phyloP scores from a whole-genome alignment of 2,113 vertebrate genomes.

The Microtus ochrogaster region DNA sequence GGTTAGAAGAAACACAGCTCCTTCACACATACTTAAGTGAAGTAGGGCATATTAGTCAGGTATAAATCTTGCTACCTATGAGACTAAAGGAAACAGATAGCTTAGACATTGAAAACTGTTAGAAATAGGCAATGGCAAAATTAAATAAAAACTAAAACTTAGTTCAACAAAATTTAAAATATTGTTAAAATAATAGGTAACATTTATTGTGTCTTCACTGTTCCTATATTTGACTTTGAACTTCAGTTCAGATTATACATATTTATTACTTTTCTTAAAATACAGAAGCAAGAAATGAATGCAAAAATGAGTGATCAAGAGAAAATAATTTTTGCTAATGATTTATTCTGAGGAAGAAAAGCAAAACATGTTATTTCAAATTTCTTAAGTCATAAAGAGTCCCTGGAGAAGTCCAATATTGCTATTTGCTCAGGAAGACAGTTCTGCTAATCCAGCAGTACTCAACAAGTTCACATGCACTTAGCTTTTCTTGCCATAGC shows the following conservation, averaged over 20 bases:
- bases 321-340: conserved; percentile 73
- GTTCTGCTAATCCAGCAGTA: conserved; percentile 84
- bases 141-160: conserved; percentile 50
- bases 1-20: conserved; percentile 41
- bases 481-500: conserved; percentile 80
- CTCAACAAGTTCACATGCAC: conserved; percentile 82
- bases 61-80: conserved; percentile 61
- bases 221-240: conserved; percentile 54
- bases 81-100: conserved; percentile 70
- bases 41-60: conserved; percentile 2
- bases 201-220: background rate
- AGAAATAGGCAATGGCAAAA: conserved; percentile 61
- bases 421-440: conserved; percentile 62
- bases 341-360: conserved; percentile 77
- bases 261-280: background rate
- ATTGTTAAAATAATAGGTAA: conserved; percentile 48
- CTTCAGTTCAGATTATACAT: conserved; percentile 48
- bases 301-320: conserved; percentile 57
- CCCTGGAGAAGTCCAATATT: conserved; percentile 73
- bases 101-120: conserved; percentile 53
- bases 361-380: conserved; percentile 83
- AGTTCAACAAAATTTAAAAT: conserved; percentile 61
- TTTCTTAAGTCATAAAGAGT: conserved; percentile 82
- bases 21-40: conserved; percentile 74
- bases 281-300: conserved; percentile 37